Base-by-base conservation (phyloP, 2,888 invertebrate genomes). In the Ormyrus labotus region DNA sequence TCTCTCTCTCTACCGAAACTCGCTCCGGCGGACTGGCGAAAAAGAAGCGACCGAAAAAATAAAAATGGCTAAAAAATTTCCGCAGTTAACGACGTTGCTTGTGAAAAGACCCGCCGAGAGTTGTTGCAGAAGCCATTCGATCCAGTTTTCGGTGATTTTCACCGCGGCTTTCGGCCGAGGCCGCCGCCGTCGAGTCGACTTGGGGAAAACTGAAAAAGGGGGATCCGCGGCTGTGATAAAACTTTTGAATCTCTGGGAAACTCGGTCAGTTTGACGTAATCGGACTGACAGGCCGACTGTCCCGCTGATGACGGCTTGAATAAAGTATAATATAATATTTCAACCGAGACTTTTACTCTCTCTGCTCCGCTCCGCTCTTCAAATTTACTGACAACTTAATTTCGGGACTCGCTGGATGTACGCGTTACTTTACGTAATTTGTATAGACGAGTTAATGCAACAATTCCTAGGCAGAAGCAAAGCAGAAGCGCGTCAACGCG, bases 1-100 rank as follows among this genome's bases (percentile, higher is more conserved):
- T 34, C 19, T 19, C 79, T 71, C 75, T 47, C 50, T 48, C 68
- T 74, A 83, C 83, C 84, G 83, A 83, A 85, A 85, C 85, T 83
- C 81, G 11, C 48, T 34, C 34, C 48, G 53, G 19, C n/a, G 8
- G 45, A 13, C n/a, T 45, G 19, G n/a, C 6, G 47, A 63, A n/a
- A 45, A 68, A 45, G n/a, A 68, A 55, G 11, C 34, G 34, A 34
- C 34, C 34, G 45, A 55, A n/a, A 68, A 45, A 55, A n/a, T 50
- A 55, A 34, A 34, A 55, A 55, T n/a, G 13, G 58, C 45, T 68
- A 45, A 55, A 68, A 68, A 68, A 68, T 68, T 53, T 55, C 11
- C 55, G 34, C 34, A 34, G 34, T 34, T 34, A 34, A 34, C 34
- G 34, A 34, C 34, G 34, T 34, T 34, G 34, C 34, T 34, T 34